A percentile compares a stretch with the other conserved stretches of the same genome.
Evolutionary conservation across 2,888 invertebrate genomes (phyloP).

Genomic region (Tyria jacobaeae): DNA sequence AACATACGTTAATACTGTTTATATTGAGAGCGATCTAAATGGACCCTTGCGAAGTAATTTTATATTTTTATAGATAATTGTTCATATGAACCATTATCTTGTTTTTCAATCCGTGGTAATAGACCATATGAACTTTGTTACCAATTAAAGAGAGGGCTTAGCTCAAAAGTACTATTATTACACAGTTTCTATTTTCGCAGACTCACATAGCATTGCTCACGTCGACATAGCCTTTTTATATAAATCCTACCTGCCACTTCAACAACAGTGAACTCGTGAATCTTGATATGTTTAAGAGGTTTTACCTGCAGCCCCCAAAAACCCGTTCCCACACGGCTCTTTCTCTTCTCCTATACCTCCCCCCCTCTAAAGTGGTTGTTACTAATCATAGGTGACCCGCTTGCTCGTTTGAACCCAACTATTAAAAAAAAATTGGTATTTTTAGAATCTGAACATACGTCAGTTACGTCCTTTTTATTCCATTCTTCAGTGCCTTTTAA

Average conservation of each 20-base stretch:
- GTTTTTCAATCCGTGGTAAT: not conserved
- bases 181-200: not conserved
- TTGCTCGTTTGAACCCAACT: too few relatives aligned
- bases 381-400: too few relatives aligned
- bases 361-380: too few relatives aligned
- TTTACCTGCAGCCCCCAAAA: too few relatives aligned
- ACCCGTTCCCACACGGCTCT: too few relatives aligned
- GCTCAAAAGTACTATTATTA: not conserved
- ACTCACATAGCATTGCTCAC: not conserved
- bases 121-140: not conserved
- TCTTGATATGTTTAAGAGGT: too few relatives aligned
- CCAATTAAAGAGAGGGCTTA: not conserved
- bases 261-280: too few relatives aligned
- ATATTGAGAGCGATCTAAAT: not conserved
- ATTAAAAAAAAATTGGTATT: too few relatives aligned
- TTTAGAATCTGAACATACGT: too few relatives aligned
- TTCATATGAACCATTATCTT: not conserved
- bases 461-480: not conserved
- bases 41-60: not conserved
- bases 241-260: too few relatives aligned
- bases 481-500: not conserved
- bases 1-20: not conserved
- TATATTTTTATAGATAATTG: not conserved
- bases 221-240: too few relatives aligned
- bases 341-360: too few relatives aligned